These are phyloP conservation scores for Lacerta agilis DNA, from an alignment of 2,797 vertebrate species.

Conservation along the genomic window DNA sequence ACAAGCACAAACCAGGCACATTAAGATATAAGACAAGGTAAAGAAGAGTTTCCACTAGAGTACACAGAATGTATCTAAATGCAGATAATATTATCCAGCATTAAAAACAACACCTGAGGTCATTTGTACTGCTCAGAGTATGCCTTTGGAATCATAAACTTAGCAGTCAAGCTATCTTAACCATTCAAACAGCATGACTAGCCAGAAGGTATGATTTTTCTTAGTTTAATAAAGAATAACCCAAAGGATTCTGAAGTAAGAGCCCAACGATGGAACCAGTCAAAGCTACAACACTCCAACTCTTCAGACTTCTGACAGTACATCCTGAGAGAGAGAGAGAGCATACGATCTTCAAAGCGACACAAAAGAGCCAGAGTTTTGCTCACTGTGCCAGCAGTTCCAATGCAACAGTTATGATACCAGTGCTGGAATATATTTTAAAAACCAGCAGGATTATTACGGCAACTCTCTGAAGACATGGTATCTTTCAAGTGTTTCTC, in stretches of 20 bases:
- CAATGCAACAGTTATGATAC: slow-evolving; percentile 50
- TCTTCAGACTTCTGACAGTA: slow-evolving; percentile 71
- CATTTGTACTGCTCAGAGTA: slow-evolving; percentile 45
- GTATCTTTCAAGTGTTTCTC: slow-evolving; percentile 44
- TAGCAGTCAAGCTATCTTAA: slow-evolving; percentile 66
- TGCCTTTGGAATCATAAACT: slow-evolving; percentile 55
- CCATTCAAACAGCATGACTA: slow-evolving; percentile 70
- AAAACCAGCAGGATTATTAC: slow-evolving; percentile 62
- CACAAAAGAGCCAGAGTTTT: slow-evolving; percentile 57
- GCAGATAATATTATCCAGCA: slow-evolving; percentile 39
- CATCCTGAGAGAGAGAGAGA: slow-evolving; percentile 70
- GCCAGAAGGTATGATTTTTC: slow-evolving; percentile 75
- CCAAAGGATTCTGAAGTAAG: slow-evolving; percentile 71
- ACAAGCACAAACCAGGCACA: neutral
- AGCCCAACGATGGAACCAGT: slow-evolving; percentile 65
- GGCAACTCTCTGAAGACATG: slow-evolving; percentile 57
- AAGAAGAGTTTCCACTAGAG: neutral
- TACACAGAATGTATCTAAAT: slow-evolving; percentile 37
- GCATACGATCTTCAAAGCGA: slow-evolving; percentile 75
- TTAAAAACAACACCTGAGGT: slow-evolving; percentile 43
- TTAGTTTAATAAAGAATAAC: slow-evolving; percentile 78
- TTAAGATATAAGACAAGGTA: neutral
- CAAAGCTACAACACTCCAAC: slow-evolving; percentile 58
- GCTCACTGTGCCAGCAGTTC: slow-evolving; percentile 64
- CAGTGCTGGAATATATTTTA: slow-evolving; percentile 53